These are phyloP conservation scores for Puma concolor DNA, from an alignment of 2,113 vertebrate species.

Conservation along the genomic window DNA sequence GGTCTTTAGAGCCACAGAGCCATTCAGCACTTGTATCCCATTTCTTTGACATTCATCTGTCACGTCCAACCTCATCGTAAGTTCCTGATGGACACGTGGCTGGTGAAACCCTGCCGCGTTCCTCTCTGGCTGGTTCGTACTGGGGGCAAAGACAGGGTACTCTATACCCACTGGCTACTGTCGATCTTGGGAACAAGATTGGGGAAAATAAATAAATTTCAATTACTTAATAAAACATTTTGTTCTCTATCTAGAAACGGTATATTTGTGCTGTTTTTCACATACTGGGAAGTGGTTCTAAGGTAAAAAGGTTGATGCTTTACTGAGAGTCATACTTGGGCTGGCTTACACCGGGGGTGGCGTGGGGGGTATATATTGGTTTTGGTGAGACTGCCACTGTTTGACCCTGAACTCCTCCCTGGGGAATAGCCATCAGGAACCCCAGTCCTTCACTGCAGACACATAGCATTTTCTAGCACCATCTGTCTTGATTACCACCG, in stretches of 20 bases:
- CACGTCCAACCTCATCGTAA: neutral
- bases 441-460: neutral
- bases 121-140: neutral
- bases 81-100: neutral
- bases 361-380: fast-evolving
- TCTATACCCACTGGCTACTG: neutral
- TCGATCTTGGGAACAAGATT: neutral
- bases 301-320: neutral
- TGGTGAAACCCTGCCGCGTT: neutral
- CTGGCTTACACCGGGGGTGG: too few species aligned
- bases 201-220: neutral
- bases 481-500: neutral
- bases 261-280: neutral
- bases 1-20: neutral
- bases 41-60: neutral
- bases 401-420: neutral
- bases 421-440: neutral
- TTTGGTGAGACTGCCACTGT: neutral
- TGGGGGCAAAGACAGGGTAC: neutral
- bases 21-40: neutral
- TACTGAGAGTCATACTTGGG: neutral
- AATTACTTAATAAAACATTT: neutral
- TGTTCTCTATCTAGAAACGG: neutral
- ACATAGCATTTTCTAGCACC: neutral
- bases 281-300: neutral